phyloP scores from a whole-genome alignment of 2,888 invertebrate species.

The Axea sp. region DNA sequence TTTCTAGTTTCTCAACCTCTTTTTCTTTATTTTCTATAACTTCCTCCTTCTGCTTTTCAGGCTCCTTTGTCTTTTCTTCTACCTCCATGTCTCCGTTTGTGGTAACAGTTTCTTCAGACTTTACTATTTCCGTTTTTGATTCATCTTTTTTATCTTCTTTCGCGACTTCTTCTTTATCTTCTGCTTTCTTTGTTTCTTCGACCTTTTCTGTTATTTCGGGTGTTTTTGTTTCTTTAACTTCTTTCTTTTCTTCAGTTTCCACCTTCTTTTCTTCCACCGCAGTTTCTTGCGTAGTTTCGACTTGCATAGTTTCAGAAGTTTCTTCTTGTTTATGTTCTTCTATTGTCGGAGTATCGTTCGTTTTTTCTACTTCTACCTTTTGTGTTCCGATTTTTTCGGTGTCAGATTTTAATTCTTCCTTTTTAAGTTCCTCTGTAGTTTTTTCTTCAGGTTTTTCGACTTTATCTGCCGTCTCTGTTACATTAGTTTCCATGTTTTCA shows the following conservation, averaged over 20 bases:
- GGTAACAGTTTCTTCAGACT: constrained; percentile 1
- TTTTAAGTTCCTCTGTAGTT: constrained; percentile 51
- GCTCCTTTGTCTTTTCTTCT: constrained; percentile 58
- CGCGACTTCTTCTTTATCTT: constrained; percentile 28
- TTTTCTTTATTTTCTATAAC: background rate
- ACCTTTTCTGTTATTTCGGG: constrained; percentile 41
- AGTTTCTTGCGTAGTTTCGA: constrained; percentile 23
- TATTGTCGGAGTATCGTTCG: constrained; percentile 15
- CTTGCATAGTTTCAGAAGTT: background rate
- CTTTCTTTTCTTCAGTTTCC: constrained; percentile 23
- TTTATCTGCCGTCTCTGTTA: no score
- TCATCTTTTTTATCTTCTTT: constrained; percentile 36
- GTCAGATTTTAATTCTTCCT: constrained; percentile 5
- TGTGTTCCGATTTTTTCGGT: background rate
- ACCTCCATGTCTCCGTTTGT: constrained; percentile 15
- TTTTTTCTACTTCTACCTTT: constrained; percentile 34
- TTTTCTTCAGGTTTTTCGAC: constrained; percentile 24
- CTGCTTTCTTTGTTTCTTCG: constrained; percentile 50
- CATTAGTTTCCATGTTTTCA: no score
- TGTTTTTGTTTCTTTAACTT: constrained; percentile 23
- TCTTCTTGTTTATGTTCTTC: background rate
- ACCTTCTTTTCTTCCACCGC: constrained; percentile 48
- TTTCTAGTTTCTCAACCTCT: constrained; percentile 10
- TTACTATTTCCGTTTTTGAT: constrained; percentile 31
- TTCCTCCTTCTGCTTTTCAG: constrained; percentile 28